Percentiles rank a stretch among this genome's conserved stretches.
Evolutionary conservation across 2,797 vertebrate genomes (phyloP).

Genomic region (Leptodactylus fallax): DNA sequence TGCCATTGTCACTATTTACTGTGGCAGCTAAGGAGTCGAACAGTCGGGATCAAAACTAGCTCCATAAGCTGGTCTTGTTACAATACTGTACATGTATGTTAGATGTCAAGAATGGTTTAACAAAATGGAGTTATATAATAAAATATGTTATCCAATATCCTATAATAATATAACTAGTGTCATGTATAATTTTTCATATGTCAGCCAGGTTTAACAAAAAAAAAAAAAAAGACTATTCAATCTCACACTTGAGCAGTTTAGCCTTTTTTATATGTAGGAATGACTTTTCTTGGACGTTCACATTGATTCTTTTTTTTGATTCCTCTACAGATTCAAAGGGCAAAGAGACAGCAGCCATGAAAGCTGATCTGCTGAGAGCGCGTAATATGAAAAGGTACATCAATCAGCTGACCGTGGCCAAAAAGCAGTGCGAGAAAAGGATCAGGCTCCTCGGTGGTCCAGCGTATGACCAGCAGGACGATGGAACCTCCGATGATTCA

Average conservation of each 20-base stretch:
- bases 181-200: no score
- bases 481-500: slow-evolving; percentile 81
- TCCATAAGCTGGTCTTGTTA: no score
- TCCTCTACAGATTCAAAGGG: slow-evolving; percentile 83
- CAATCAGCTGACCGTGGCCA: slow-evolving; percentile 96
- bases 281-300: background rate
- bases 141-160: no score
- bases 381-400: slow-evolving; percentile 98
- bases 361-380: slow-evolving; percentile 93
- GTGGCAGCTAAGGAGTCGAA: no score
- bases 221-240: no score
- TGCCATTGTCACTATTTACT: no score
- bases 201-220: no score
- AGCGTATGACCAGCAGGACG: slow-evolving; percentile 89
- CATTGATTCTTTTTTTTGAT: slow-evolving; percentile 49
- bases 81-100: no score
- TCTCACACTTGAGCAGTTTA: background rate
- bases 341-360: slow-evolving; percentile 96
- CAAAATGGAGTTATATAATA: no score
- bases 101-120: no score
- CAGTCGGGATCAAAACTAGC: no score
- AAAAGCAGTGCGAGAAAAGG: slow-evolving; percentile 97
- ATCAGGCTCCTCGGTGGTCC: slow-evolving; percentile 91
- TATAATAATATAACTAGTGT: no score
- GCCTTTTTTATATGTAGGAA: background rate